Conservation (phyloP, 2,113 vertebrate genomes). For the Anarhynchus alexandrinus region DNA sequence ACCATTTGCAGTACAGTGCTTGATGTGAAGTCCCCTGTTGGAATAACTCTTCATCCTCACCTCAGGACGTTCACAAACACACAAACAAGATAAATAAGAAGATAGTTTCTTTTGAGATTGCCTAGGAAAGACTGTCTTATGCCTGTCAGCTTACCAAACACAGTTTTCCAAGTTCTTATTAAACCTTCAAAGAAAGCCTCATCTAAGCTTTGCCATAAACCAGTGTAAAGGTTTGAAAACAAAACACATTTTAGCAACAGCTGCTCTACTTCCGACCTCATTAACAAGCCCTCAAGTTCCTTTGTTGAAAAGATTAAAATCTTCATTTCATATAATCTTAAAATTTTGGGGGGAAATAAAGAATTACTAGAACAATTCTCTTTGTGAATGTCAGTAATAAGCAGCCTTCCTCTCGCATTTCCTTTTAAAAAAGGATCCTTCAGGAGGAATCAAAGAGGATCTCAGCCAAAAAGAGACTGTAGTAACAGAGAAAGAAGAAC, state of each 20-base stretch:
- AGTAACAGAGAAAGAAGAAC: constrained; percentile 35
- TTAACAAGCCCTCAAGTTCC: neutral
- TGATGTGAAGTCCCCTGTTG: neutral
- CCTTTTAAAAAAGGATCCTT: neutral
- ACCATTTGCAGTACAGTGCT: neutral
- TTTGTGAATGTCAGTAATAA: neutral
- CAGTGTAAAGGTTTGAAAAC: neutral
- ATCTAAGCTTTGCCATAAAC: neutral
- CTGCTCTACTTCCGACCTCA: neutral
- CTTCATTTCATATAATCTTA: neutral
- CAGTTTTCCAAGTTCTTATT: neutral
- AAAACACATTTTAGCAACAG: neutral
- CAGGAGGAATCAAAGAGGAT: neutral
- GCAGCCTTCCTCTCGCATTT: neutral
- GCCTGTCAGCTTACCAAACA: neutral
- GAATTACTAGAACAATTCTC: neutral
- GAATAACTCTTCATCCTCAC: neutral
- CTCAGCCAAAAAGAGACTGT: neutral
- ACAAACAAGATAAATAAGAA: neutral
- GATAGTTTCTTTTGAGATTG: neutral
- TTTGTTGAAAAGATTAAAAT: neutral
- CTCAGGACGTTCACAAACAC: neutral
- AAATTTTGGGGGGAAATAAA: neutral
- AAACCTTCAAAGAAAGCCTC: neutral
- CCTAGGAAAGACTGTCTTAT: neutral